A percentile compares a stretch with the other conserved stretches of the same genome.
Evolutionary conservation across 2,888 invertebrate species (phyloP).

Genomic region (Agrotis exclamationis): DNA sequence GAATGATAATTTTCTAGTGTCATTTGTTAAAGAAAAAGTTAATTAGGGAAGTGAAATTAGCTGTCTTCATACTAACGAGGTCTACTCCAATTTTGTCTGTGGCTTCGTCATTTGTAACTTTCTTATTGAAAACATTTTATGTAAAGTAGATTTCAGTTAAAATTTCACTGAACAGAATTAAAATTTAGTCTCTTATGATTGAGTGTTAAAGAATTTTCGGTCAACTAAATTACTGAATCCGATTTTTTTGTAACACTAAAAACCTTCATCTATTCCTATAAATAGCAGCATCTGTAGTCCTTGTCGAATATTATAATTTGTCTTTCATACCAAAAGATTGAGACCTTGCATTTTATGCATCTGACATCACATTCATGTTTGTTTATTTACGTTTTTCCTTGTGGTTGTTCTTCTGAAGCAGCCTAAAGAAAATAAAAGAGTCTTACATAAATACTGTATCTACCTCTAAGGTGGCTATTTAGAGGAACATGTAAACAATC

Average conservation of each 20-base stretch:
- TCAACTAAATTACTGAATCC: conserved; percentile 9
- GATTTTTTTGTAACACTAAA: conserved; percentile 11
- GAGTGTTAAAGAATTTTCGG: neutral
- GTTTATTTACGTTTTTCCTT: conserved; percentile 35
- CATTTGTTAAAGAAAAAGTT: conserved; percentile 42
- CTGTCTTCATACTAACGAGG: conserved; percentile 36
- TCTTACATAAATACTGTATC: no score
- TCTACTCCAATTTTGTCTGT: conserved; percentile 25
- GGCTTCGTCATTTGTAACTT: conserved; percentile 23
- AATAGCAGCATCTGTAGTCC: conserved; percentile 14
- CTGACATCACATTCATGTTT: conserved; percentile 23
- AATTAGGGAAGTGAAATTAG: conserved; percentile 60
- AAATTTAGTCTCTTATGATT: neutral
- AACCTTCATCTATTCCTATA: conserved; percentile 37
- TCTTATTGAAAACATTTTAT: conserved; percentile 14
- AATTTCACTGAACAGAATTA: neutral
- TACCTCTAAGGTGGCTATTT: no score
- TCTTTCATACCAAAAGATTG: conserved; percentile 21
- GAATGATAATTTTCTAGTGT: conserved; percentile 23
- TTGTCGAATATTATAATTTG: conserved; percentile 25
- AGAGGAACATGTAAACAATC: no score
- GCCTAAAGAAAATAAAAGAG: neutral
- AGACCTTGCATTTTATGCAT: conserved; percentile 34
- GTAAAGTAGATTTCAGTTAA: neutral
- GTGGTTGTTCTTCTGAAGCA: conserved; percentile 9